Conservation (phyloP, 1,140 invertebrate species). For the Metaphire vulgaris region DNA sequence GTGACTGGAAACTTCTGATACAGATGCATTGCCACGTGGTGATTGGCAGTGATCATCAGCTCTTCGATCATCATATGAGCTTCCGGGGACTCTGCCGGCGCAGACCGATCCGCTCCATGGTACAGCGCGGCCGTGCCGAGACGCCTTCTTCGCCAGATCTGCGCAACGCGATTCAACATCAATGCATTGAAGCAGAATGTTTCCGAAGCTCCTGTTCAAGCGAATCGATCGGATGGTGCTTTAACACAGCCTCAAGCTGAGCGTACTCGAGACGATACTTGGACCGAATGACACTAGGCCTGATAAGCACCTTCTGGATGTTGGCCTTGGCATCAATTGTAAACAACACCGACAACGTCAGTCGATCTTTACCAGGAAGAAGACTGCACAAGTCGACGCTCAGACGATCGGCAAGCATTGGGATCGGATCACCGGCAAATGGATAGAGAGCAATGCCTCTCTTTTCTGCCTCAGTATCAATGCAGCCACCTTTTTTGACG, state of each 20-base stretch:
- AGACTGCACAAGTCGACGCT: constrained; percentile 51
- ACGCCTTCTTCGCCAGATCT: neutral
- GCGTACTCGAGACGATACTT: constrained; percentile 36
- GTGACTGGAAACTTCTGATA: constrained; percentile 32
- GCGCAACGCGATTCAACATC: neutral
- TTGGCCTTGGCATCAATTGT: constrained; percentile 15
- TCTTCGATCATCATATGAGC: constrained; percentile 42
- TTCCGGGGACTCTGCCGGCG: constrained; percentile 26
- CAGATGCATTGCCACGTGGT: constrained; percentile 38
- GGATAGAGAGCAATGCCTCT: constrained; percentile 38
- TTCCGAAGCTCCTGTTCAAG: neutral
- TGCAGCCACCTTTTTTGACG: constrained; percentile 36
- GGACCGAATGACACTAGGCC: constrained; percentile 37
- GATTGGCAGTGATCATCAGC: constrained; percentile 41
- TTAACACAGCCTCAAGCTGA: constrained; percentile 33
- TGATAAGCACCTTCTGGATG: constrained; percentile 26
- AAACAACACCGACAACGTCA: constrained; percentile 41
- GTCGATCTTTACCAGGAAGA: constrained; percentile 40
- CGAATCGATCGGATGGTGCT: neutral
- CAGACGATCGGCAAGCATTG: constrained; percentile 49
- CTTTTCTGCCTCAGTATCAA: constrained; percentile 43
- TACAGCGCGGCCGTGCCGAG: neutral
- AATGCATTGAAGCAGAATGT: neutral
- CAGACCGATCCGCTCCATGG: neutral
- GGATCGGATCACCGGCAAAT: constrained; percentile 37